Evolutionary conservation across 2,797 vertebrate species (phyloP).

Genomic region (Channa striata): DNA sequence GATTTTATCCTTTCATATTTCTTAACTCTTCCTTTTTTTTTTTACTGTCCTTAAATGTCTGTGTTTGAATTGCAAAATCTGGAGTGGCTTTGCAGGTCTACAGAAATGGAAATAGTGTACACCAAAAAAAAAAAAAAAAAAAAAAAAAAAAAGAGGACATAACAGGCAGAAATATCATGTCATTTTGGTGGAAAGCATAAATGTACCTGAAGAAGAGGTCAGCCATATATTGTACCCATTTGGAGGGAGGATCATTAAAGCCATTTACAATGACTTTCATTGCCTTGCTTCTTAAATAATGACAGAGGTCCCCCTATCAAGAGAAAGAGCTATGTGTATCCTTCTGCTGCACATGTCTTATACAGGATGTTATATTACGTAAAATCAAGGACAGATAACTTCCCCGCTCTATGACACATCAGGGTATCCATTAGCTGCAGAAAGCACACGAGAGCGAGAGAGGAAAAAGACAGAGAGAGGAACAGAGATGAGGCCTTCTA

Average conservation of each 20-base stretch:
- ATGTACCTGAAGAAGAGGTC: constrained; percentile 67
- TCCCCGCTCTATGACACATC: constrained; percentile 59
- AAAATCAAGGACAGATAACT: constrained; percentile 64
- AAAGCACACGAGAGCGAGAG: constrained; percentile 30
- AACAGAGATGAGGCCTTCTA: constrained; percentile 62
- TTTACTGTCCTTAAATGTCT: constrained; percentile 41
- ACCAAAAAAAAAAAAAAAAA: constrained; percentile 40
- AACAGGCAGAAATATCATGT: constrained; percentile 64
- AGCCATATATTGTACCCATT: constrained; percentile 73
- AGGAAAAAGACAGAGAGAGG: constrained; percentile 29
- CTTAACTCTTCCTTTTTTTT: constrained; percentile 53
- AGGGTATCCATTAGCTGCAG: constrained; percentile 68
- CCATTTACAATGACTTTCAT: constrained; percentile 72
- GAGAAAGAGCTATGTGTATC: constrained; percentile 56
- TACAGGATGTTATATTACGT: constrained; percentile 50
- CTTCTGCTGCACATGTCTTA: constrained; percentile 46
- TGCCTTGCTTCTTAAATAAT: constrained; percentile 63
- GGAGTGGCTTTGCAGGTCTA: constrained; percentile 48
- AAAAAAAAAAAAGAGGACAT: constrained; percentile 33
- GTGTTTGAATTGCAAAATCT: constrained; percentile 61
- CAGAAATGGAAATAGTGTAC: constrained; percentile 50
- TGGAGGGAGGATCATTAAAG: constrained; percentile 71
- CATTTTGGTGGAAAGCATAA: constrained; percentile 55
- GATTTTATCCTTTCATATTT: constrained; percentile 66
- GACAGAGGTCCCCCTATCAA: constrained; percentile 55